A percentile compares a stretch with the other conserved stretches of the same genome.
These are phyloP conservation scores for Lepetodrilus schrolli DNA, from an alignment of 2,888 invertebrate species.

Conservation along the genomic window DNA sequence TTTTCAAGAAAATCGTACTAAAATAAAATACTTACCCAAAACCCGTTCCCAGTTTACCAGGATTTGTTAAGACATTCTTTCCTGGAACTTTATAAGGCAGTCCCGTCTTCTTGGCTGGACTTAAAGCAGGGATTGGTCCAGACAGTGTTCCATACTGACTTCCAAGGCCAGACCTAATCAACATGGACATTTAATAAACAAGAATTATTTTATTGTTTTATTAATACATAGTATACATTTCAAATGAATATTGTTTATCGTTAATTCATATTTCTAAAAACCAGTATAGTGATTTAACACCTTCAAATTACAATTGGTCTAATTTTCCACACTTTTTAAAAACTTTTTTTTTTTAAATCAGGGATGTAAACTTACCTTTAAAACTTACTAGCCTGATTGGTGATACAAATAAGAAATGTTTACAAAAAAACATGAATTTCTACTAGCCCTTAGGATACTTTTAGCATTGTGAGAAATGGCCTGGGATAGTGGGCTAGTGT, in stretches of 20 bases:
- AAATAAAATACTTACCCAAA: constrained; percentile 68
- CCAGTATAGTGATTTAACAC: neutral
- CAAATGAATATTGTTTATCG: neutral
- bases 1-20: neutral
- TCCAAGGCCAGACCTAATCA: constrained; percentile 68
- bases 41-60: constrained; percentile 74
- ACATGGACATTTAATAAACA: neutral
- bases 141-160: constrained; percentile 74
- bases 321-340: neutral
- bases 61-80: constrained; percentile 74
- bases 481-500: no score
- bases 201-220: no score
- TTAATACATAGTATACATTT: neutral
- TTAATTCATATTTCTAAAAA: neutral
- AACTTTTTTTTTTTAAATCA: no score
- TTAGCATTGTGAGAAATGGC: no score
- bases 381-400: no score
- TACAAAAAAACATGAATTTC: no score
- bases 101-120: constrained; percentile 59
- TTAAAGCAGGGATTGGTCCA: constrained; percentile 70
- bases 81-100: constrained; percentile 59
- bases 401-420: no score
- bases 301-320: neutral
- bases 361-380: no score
- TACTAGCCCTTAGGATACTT: no score